Conservation (phyloP, 2,888 invertebrate species). For the Ophion costatus region DNA sequence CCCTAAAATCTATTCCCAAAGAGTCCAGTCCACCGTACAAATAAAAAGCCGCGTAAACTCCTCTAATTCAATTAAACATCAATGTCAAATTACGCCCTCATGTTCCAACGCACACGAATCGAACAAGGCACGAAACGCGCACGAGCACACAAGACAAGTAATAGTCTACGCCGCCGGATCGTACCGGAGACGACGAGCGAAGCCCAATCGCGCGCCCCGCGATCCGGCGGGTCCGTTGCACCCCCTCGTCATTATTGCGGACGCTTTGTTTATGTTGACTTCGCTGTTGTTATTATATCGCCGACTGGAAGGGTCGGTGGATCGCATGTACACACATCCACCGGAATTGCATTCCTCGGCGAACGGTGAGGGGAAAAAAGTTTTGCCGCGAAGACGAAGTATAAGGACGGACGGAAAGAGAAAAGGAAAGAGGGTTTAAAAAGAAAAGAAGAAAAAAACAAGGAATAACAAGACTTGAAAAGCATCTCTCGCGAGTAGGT, state of each 20-base stretch:
- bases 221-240: conserved; percentile 49
- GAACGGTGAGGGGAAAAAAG: conserved; percentile 40
- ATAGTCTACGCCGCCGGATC: background rate
- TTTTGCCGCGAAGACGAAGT: conserved; percentile 44
- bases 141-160: background rate
- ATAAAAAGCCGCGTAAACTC: background rate
- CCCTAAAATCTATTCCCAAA: no score
- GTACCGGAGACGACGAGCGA: background rate
- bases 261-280: conserved; percentile 50
- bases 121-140: background rate
- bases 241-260: conserved; percentile 9
- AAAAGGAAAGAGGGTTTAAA: conserved; percentile 63
- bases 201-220: conserved; percentile 14
- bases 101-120: background rate
- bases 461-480: conserved; percentile 27
- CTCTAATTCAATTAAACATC: background rate
- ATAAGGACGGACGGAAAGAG: conserved; percentile 54
- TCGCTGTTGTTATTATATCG: conserved; percentile 46
- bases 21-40: no score
- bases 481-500: conserved; percentile 45
- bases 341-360: conserved; percentile 61
- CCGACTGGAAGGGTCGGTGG: conserved; percentile 10
- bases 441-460: conserved; percentile 9
- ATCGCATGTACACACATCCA: conserved; percentile 42
- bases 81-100: background rate